Evolutionary conservation across 2,888 invertebrate species (phyloP).

Genomic region (Sycophila texana): DNA sequence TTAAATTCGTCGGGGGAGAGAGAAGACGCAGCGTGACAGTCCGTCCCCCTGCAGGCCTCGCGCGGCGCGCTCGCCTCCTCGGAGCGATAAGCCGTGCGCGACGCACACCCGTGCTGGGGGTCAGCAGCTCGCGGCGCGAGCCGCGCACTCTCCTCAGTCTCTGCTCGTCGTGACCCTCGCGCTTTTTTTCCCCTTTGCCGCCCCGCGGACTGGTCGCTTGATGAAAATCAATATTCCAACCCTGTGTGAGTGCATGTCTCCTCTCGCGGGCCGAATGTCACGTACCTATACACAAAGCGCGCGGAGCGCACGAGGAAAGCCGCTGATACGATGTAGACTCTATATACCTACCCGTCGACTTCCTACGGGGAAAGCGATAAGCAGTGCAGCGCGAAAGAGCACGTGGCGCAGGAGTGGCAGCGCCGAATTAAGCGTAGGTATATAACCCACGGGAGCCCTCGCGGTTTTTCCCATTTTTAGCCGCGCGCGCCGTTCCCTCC

Average conservation of each 20-base stretch:
- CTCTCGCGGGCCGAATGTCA: background rate
- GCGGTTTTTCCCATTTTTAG: constrained; percentile 1
- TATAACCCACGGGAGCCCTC: too few relatives aligned
- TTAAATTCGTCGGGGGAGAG: too few relatives aligned
- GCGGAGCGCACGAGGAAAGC: too few relatives aligned
- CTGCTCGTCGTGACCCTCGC: background rate
- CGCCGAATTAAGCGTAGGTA: too few relatives aligned
- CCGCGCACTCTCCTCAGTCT: background rate
- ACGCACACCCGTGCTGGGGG: background rate
- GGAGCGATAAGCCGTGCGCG: background rate
- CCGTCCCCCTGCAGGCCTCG: background rate
- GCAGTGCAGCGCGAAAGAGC: background rate
- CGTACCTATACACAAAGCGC: too few relatives aligned
- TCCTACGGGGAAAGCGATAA: too few relatives aligned
- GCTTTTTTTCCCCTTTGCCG: background rate
- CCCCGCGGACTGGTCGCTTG: background rate
- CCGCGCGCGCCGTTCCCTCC: background rate
- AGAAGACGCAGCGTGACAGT: too few relatives aligned
- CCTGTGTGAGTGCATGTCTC: background rate
- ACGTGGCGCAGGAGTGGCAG: background rate
- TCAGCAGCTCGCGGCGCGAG: background rate
- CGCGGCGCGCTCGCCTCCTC: too few relatives aligned
- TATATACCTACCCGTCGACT: too few relatives aligned
- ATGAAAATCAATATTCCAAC: constrained; percentile 46
- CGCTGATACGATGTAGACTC: too few relatives aligned